phyloP scores from a whole-genome alignment of 1,140 invertebrate species.

The Globodera rostochiensis region DNA sequence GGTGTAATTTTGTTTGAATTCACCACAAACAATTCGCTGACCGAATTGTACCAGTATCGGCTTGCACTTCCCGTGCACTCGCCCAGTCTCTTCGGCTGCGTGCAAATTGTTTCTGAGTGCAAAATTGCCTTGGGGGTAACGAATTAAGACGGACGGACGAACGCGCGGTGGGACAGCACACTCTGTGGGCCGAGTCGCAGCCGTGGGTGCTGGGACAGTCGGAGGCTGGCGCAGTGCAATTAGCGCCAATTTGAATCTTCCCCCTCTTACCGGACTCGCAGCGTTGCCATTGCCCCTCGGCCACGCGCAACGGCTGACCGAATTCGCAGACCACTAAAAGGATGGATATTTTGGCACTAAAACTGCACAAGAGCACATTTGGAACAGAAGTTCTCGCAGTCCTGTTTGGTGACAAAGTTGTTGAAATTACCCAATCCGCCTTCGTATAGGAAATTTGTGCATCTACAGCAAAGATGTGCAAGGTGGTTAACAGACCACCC shows the following conservation, averaged over 20 bases:
- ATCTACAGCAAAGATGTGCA: slow-evolving; percentile 22
- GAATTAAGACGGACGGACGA: slow-evolving; percentile 15
- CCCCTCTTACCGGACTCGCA: slow-evolving; percentile 47
- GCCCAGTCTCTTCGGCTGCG: slow-evolving; percentile 62
- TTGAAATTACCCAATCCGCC: slow-evolving; percentile 62
- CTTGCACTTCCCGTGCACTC: slow-evolving; percentile 61
- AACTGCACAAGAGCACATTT: slow-evolving; percentile 42
- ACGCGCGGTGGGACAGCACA: slow-evolving; percentile 64
- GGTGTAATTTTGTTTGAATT: background rate
- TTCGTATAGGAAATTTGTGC: slow-evolving; percentile 57
- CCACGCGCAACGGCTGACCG: slow-evolving; percentile 62
- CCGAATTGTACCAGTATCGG: slow-evolving; percentile 63
- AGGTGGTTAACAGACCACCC: background rate
- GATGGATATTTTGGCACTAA: slow-evolving; percentile 1
- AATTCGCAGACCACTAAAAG: slow-evolving; percentile 63
- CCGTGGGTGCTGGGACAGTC: slow-evolving; percentile 58
- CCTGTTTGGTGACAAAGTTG: slow-evolving; percentile 62
- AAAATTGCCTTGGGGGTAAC: background rate
- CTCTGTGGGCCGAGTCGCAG: slow-evolving; percentile 59
- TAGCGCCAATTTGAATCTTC: slow-evolving; percentile 3
- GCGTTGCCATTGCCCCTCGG: slow-evolving; percentile 62
- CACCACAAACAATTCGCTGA: background rate
- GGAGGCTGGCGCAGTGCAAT: slow-evolving; percentile 13
- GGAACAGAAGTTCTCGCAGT: slow-evolving; percentile 62
- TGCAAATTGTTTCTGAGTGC: slow-evolving; percentile 60